Evolutionary conservation across 2,113 vertebrate genomes (phyloP).

Genomic region (Hypocryptadius cinnamomeus): DNA sequence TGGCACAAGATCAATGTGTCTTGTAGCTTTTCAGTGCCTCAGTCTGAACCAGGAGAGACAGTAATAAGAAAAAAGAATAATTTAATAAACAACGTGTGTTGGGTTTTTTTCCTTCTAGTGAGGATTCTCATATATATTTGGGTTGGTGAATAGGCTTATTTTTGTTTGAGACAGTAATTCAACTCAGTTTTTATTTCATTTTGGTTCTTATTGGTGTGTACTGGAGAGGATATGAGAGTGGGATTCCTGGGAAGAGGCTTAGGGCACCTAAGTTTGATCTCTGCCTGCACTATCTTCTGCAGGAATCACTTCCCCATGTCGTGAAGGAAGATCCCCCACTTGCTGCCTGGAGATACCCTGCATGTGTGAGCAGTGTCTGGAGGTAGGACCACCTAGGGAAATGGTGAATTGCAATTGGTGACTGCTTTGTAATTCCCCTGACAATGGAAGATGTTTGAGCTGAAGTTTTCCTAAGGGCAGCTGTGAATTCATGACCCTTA

Average conservation of each 20-base stretch:
- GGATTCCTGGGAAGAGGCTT: background rate
- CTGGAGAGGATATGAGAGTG: background rate
- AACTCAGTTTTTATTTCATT: background rate
- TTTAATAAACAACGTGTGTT: background rate
- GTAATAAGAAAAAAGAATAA: slow-evolving; percentile 38
- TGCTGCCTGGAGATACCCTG: background rate
- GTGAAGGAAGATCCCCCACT: background rate
- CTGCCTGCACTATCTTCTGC: background rate
- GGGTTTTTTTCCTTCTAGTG: background rate
- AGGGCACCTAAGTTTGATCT: background rate
- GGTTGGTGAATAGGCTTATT: background rate
- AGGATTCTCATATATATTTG: background rate
- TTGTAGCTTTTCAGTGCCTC: background rate
- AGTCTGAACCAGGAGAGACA: background rate
- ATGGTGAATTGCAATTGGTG: rapidly evolving
- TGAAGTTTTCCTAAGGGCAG: background rate
- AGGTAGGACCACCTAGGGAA: background rate
- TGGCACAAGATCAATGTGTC: slow-evolving; percentile 5
- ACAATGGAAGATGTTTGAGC: background rate
- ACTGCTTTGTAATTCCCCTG: background rate
- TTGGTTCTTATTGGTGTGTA: background rate
- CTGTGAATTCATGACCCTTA: background rate
- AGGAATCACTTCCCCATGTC: background rate
- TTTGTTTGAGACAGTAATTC: background rate
- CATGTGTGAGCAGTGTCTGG: background rate